Percentiles rank a stretch among this genome's conserved stretches.
phyloP scores from a whole-genome alignment of 1,140 invertebrate species.

The Drosophila subpulchrella region DNA sequence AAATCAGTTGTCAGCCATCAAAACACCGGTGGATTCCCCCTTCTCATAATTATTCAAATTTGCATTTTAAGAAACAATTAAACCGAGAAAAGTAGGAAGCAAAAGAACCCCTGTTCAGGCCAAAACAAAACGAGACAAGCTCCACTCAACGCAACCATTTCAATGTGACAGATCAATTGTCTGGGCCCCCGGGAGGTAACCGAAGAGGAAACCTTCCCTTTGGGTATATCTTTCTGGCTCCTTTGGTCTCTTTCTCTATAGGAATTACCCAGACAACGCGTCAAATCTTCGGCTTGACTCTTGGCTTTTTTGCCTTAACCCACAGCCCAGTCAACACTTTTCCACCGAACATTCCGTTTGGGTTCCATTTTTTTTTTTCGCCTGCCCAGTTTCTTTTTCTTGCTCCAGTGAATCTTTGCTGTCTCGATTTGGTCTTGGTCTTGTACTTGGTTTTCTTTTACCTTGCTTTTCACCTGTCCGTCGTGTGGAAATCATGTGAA shows the following conservation, averaged over 20 bases:
- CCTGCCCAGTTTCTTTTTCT: slow-evolving; percentile 43
- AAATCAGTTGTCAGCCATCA: slow-evolving; percentile 43
- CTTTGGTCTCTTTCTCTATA: neutral
- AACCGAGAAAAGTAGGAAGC: slow-evolving; percentile 32
- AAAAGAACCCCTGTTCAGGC: slow-evolving; percentile 13
- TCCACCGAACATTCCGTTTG: slow-evolving; percentile 25
- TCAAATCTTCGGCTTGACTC: slow-evolving; percentile 73
- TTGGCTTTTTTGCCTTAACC: slow-evolving; percentile 21
- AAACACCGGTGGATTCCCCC: slow-evolving; percentile 1
- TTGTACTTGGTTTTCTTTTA: slow-evolving; percentile 62
- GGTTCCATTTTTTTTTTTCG: slow-evolving; percentile 48
- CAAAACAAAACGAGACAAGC: slow-evolving; percentile 19
- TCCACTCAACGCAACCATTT: slow-evolving; percentile 26
- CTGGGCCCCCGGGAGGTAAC: slow-evolving; percentile 21
- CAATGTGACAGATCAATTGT: slow-evolving; percentile 56
- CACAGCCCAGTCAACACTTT: slow-evolving; percentile 34
- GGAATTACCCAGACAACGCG: slow-evolving; percentile 45
- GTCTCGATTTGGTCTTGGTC: slow-evolving; percentile 48
- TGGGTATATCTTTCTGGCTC: slow-evolving; percentile 3
- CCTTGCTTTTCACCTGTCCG: slow-evolving; percentile 80
- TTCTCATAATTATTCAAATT: slow-evolving; percentile 58
- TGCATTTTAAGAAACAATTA: slow-evolving; percentile 56
- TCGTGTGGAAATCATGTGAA: slow-evolving; percentile 81
- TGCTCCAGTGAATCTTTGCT: slow-evolving; percentile 47
- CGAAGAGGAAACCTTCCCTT: slow-evolving; percentile 28